Evolutionary conservation across 2,113 vertebrate species (phyloP).

Genomic region (Antennarius striatus): DNA sequence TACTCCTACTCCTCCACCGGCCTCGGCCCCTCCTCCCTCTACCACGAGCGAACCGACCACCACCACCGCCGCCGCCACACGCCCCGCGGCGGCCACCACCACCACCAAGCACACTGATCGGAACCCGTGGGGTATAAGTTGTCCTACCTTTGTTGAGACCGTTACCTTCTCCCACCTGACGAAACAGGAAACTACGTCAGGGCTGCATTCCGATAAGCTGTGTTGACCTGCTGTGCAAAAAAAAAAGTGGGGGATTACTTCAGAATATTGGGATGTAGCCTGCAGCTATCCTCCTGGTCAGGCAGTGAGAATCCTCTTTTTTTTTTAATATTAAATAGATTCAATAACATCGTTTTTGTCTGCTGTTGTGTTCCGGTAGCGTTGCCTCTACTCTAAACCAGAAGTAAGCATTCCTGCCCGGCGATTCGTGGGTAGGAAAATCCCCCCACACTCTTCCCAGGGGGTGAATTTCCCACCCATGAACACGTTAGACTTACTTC

Average conservation of each 20-base stretch:
- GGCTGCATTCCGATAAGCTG: constrained; percentile 57
- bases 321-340: not conserved
- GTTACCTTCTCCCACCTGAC: constrained; percentile 51
- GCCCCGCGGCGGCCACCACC: constrained; percentile 68
- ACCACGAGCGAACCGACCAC: constrained; percentile 16
- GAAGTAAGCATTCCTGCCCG: constrained; percentile 5
- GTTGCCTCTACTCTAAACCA: constrained; percentile 12
- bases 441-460: not conserved
- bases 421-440: constrained; percentile 9
- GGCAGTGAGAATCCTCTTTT: constrained; percentile 45
- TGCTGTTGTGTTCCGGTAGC: not conserved
- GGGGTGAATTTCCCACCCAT: constrained; percentile 5
- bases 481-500: constrained; percentile 13
- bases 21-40: constrained; percentile 51
- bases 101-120: constrained; percentile 69
- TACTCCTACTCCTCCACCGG: constrained; percentile 44
- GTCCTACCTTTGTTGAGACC: constrained; percentile 26
- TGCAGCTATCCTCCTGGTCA: constrained; percentile 42
- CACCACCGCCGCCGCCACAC: constrained; percentile 45
- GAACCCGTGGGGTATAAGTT: constrained; percentile 75
- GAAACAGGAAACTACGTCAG: constrained; percentile 36
- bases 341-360: not conserved
- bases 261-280: constrained; percentile 59
- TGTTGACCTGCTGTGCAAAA: constrained; percentile 30
- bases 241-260: constrained; percentile 30